Base-by-base conservation (phyloP, 2,888 invertebrate genomes). In the Branchipolynoe longqiensis region DNA sequence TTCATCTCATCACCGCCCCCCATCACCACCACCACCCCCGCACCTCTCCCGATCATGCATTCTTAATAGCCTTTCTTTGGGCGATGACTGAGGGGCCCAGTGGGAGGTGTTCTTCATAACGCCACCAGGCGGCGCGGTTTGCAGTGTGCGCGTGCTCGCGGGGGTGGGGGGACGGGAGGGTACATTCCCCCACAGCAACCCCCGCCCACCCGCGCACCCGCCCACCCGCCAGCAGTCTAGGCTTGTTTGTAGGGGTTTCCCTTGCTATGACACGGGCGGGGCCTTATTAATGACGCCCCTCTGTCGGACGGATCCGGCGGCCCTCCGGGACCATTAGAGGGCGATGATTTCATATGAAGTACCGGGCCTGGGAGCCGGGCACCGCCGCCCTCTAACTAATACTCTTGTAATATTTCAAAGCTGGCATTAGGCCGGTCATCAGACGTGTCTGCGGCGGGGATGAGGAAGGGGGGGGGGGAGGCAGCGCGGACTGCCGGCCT, bases 291-390 rank as follows among this genome's bases (percentile, higher is more conserved):
- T 78, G 78, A 78, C 28, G 41, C 14, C 6, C 28, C 28, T 12
- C 48, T 54, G 41, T 8, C 78, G n/a, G 78, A 78, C 78, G 78
- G 78, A 78, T 78, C 78, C 12, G 28, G 48, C 14, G 3, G 31
- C 41, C 78, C 78, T 25, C 78, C 48, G 78, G 78, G 78, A 78
- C 78, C 78, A 78, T 78, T 78, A 78, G 48, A 28, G 48, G 48
- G 78, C 78, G 48, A 78, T 78, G 78, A 78, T 78, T 78, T 78
- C 78, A 78, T 78, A 78, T 78, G 54, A 78, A 78, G 78, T 48
- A 78, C 48, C 78, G 4, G n/a, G 31, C 41, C 41, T 40, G 1
- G 12, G 31, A 54, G 78, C 48, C 78, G n/a, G 25, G 22, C 48
- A 12, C 78, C 73, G 33, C 48, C 78, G 78, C 48, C 41, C 78